Evolutionary conservation across 30 jellyfish, hydroid and myxozoan genomes (phyloP).

Genomic region (Clytia hemisphaerica): DNA sequence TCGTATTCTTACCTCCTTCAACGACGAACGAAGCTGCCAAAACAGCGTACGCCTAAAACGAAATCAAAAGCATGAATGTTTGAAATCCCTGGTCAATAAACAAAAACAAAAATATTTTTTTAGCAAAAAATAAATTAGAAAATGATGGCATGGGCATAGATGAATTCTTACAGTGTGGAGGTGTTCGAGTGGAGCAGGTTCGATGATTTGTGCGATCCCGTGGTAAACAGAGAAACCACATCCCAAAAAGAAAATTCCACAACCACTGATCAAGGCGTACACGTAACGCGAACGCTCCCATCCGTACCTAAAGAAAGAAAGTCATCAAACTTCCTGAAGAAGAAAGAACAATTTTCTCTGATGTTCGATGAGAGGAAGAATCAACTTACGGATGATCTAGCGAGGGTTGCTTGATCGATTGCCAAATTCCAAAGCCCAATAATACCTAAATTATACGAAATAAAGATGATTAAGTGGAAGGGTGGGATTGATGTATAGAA

Average conservation of each 20-base stretch:
- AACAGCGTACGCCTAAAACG: conserved; percentile 76
- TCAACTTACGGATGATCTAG: conserved; percentile 92
- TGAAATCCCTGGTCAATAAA: neutral
- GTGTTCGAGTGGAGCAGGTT: conserved; percentile 68
- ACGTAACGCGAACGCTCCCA: conserved; percentile 94
- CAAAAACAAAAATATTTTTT: neutral
- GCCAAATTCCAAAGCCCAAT: conserved; percentile 76
- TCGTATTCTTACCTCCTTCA: conserved; percentile 89
- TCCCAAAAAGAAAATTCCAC: conserved; percentile 92
- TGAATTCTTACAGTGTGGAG: conserved; percentile 54
- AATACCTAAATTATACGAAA: conserved; percentile 36
- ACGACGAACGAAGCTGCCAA: conserved; percentile 77
- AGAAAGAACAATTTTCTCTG: neutral
- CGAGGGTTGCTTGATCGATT: conserved; percentile 92
- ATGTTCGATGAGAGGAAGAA: neutral
- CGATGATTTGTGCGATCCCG: conserved; percentile 66
- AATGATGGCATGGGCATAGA: no score
- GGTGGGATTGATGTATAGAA: no score
- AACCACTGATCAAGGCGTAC: conserved; percentile 86
- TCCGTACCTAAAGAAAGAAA: conserved; percentile 56
- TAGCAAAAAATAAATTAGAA: neutral
- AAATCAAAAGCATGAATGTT: neutral
- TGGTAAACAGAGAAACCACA: conserved; percentile 90
- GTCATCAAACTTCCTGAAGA: neutral
- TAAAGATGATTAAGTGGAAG: neutral